Conservation (phyloP, 2,797 vertebrate species). For the Sebastes itinus region DNA sequence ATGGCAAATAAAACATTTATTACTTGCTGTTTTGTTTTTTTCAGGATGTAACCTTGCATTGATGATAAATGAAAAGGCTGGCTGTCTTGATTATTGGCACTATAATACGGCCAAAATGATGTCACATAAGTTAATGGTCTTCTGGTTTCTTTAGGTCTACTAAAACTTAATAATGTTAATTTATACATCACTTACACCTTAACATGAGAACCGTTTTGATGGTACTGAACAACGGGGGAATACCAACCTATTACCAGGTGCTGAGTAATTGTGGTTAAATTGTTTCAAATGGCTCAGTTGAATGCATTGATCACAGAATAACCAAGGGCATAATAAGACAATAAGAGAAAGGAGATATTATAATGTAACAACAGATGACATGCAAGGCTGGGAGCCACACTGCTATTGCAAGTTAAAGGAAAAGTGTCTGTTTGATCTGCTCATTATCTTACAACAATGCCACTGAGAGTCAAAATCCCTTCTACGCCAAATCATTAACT, state of each 20-base stretch:
- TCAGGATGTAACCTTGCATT: not conserved
- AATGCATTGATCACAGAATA: constrained; percentile 22
- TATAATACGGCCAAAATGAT: not conserved
- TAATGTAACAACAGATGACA: constrained; percentile 21
- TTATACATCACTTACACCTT: not conserved
- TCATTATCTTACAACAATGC: constrained; percentile 53
- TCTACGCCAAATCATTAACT: constrained; percentile 29
- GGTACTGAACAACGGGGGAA: not conserved
- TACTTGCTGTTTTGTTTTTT: not conserved
- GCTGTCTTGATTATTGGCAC: not conserved
- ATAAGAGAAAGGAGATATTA: constrained; percentile 27
- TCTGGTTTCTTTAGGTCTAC: not conserved
- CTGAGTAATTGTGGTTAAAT: constrained; percentile 18
- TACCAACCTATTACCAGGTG: not conserved
- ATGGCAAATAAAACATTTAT: not conserved
- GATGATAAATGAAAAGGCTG: not conserved
- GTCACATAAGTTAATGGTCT: not conserved
- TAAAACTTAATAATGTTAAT: not conserved
- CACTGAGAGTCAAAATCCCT: constrained; percentile 36
- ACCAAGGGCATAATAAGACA: constrained; percentile 5
- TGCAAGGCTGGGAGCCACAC: constrained; percentile 12
- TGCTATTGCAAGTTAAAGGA: constrained; percentile 24
- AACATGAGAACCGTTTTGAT: not conserved
- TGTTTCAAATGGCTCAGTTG: constrained; percentile 6
- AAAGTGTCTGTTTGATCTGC: constrained; percentile 39